Evolutionary conservation across 2,797 vertebrate genomes (phyloP).

Genomic region (Lagodon rhomboides): DNA sequence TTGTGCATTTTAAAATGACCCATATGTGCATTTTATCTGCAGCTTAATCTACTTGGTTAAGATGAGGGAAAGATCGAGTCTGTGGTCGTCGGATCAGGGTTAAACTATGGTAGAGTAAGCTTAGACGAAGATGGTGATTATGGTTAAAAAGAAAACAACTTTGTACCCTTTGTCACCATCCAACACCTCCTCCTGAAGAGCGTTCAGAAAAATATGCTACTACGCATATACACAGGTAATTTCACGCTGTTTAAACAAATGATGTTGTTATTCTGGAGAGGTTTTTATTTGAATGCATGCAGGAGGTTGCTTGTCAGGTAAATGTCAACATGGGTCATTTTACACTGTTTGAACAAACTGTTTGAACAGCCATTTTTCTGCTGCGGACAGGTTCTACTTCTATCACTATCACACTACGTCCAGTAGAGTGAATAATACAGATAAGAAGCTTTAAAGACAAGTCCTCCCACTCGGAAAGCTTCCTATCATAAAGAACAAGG

Average conservation of each 20-base stretch:
- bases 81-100: not conserved
- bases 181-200: not conserved
- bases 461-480: slow-evolving; percentile 6
- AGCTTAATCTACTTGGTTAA: not conserved
- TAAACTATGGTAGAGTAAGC: not conserved
- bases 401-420: not conserved
- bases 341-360: slow-evolving; percentile 17
- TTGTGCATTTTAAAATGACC: slow-evolving; percentile 13
- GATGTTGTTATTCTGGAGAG: not conserved
- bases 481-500: slow-evolving; percentile 35
- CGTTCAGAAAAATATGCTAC: not conserved
- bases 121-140: not conserved
- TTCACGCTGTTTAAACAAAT: slow-evolving; percentile 6
- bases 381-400: not conserved
- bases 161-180: not conserved
- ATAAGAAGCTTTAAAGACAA: not conserved
- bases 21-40: slow-evolving; percentile 1
- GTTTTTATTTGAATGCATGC: not conserved
- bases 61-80: not conserved
- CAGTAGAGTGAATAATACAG: not conserved
- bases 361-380: slow-evolving; percentile 28
- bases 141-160: not conserved
- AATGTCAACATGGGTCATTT: slow-evolving; percentile 20
- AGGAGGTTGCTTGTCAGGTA: not conserved
- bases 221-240: not conserved